phyloP scores from a whole-genome alignment of 1,140 invertebrate species.

The Tribolium castaneum region DNA sequence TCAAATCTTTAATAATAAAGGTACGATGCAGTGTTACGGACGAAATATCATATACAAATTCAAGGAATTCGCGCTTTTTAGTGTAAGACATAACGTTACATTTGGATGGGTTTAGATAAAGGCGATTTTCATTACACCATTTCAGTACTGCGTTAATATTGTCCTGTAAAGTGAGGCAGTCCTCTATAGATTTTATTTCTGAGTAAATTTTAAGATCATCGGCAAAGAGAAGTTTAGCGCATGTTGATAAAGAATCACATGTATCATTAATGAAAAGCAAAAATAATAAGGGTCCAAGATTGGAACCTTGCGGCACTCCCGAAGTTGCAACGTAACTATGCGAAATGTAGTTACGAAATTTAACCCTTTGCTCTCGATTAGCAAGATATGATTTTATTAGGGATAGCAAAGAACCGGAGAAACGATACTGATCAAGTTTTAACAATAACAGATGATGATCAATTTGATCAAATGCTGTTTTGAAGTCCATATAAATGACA shows the following conservation, averaged over 20 bases:
- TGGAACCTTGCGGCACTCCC: background rate
- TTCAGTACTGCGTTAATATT: background rate
- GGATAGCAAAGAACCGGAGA: background rate
- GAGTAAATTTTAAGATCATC: background rate
- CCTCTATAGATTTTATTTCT: background rate
- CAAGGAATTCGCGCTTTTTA: background rate
- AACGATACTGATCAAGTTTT: background rate
- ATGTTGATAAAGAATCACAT: background rate
- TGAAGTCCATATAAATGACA: background rate
- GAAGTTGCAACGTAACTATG: background rate
- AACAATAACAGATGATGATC: background rate
- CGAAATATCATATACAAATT: background rate
- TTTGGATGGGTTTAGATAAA: background rate
- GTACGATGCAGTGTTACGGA: background rate
- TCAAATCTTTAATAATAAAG: background rate
- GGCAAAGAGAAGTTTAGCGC: background rate
- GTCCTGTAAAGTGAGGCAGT: background rate
- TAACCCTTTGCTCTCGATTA: background rate
- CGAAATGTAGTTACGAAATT: background rate
- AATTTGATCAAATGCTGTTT: background rate
- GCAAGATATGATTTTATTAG: background rate
- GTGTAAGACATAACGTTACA: background rate
- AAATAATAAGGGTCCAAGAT: background rate
- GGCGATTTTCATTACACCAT: background rate
- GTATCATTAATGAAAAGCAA: background rate